Percentiles rank a stretch among this genome's conserved stretches.
phyloP scores from a whole-genome alignment of 2,888 invertebrate species.

The Enchytraeus crypticus region DNA sequence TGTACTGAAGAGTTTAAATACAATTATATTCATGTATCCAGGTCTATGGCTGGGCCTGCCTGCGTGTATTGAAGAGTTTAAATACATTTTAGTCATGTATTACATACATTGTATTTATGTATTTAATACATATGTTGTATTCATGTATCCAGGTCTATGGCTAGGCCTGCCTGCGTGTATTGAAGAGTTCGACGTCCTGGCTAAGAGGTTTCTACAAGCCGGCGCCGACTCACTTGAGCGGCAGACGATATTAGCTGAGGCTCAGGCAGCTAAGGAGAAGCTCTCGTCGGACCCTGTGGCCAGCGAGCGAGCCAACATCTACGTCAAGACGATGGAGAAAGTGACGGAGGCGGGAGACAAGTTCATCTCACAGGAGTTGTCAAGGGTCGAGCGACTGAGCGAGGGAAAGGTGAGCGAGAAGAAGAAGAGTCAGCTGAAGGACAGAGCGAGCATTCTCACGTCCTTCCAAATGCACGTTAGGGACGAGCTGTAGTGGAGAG shows the following conservation, averaged over 20 bases:
- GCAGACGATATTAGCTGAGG: conserved; percentile 48
- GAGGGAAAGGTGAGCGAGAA: conserved; percentile 71
- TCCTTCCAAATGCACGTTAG: conserved; percentile 55
- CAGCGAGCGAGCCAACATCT: conserved; percentile 61
- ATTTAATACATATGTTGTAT: too few relatives aligned
- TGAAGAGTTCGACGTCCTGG: conserved; percentile 69
- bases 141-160: conserved; percentile 62
- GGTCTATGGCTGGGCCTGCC: conserved; percentile 72
- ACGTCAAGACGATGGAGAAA: conserved; percentile 72
- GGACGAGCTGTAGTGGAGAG: conserved; percentile 1
- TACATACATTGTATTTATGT: too few relatives aligned
- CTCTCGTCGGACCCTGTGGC: conserved; percentile 46
- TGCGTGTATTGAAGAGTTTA: too few relatives aligned
- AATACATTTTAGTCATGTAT: too few relatives aligned
- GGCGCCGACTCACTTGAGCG: conserved; percentile 35
- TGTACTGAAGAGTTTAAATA: too few relatives aligned
- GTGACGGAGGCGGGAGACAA: conserved; percentile 65
- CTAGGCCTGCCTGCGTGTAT: conserved; percentile 79
- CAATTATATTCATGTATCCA: too few relatives aligned
- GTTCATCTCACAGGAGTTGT: conserved; percentile 68
- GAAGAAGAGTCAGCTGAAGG: conserved; percentile 70
- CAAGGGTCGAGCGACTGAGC: conserved; percentile 68
- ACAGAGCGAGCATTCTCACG: conserved; percentile 72
- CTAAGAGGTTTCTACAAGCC: conserved; percentile 62
- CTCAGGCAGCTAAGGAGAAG: conserved; percentile 49